A percentile compares a stretch with the other conserved stretches of the same genome.
Conservation (phyloP, 2,113 vertebrate species). For the Chrysemys picta region DNA sequence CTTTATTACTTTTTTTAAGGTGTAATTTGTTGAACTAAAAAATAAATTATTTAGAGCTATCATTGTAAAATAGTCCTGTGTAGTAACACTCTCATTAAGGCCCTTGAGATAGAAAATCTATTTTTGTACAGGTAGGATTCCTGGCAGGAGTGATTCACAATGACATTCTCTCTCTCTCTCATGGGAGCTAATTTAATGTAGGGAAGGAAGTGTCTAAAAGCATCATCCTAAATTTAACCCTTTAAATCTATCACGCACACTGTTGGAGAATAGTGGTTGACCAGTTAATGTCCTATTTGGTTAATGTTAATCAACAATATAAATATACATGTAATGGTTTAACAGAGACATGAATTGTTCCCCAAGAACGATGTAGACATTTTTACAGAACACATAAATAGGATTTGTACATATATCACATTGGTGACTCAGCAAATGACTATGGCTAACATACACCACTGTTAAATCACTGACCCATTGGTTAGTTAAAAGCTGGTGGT, state of each 20-base stretch:
- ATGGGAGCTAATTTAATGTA: conserved; percentile 32
- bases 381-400: conserved; percentile 14
- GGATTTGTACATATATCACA: background rate
- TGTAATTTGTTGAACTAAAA: conserved; percentile 83
- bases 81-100: conserved; percentile 81
- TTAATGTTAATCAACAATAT: background rate
- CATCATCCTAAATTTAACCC: conserved; percentile 57
- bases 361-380: background rate
- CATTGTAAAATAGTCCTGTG: conserved; percentile 79
- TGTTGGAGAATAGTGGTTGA: conserved; percentile 7
- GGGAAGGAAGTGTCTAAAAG: conserved; percentile 58
- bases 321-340: background rate
- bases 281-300: background rate
- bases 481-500: conserved; percentile 1
- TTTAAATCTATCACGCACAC: conserved; percentile 19
- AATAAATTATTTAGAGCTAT: conserved; percentile 86
- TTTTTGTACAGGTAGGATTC: conserved; percentile 73
- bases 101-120: conserved; percentile 78
- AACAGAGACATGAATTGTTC: background rate
- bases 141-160: conserved; percentile 59
- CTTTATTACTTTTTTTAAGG: conserved; percentile 78
- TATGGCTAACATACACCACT: background rate
- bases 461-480: background rate
- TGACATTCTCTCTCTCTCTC: conserved; percentile 16
- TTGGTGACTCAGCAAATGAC: background rate